Percentiles rank a stretch among this genome's conserved stretches.
Conservation (phyloP, 2,113 vertebrate genomes). For the Embiotoca jacksoni region DNA sequence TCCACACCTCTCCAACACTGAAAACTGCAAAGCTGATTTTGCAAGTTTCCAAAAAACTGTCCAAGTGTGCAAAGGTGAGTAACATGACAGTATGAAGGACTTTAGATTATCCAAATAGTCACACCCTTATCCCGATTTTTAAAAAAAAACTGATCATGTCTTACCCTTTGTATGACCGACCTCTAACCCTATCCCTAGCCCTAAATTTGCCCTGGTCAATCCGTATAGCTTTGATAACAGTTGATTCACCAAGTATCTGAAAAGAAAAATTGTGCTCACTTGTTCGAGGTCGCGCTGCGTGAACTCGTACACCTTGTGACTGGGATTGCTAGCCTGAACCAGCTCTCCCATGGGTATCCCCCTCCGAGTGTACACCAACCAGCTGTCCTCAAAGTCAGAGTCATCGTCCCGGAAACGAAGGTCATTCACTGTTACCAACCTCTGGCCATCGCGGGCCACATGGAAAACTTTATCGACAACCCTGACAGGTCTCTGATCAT, state of each 20-base stretch:
- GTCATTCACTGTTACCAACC: constrained; percentile 86
- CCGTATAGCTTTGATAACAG: background rate
- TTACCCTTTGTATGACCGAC: no score
- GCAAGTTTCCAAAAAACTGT: no score
- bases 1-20: background rate
- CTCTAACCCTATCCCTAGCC: no score
- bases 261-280: constrained; percentile 31
- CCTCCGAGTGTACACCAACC: constrained; percentile 88
- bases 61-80: no score
- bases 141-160: no score
- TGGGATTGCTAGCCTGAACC: constrained; percentile 84
- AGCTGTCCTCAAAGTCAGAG: constrained; percentile 88
- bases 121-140: no score
- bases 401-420: constrained; percentile 90
- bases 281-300: constrained; percentile 86
- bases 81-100: no score
- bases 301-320: constrained; percentile 89
- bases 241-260: background rate
- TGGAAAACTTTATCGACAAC: constrained; percentile 89
- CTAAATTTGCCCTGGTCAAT: background rate
- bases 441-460: constrained; percentile 84
- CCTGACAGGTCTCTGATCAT: constrained; percentile 90
- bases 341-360: constrained; percentile 91
- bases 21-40: no score
- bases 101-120: no score